Percentiles rank a stretch among this genome's conserved stretches.
Evolutionary conservation across 1,140 invertebrate genomes (phyloP).

Genomic region (Heliothis subflexa): DNA sequence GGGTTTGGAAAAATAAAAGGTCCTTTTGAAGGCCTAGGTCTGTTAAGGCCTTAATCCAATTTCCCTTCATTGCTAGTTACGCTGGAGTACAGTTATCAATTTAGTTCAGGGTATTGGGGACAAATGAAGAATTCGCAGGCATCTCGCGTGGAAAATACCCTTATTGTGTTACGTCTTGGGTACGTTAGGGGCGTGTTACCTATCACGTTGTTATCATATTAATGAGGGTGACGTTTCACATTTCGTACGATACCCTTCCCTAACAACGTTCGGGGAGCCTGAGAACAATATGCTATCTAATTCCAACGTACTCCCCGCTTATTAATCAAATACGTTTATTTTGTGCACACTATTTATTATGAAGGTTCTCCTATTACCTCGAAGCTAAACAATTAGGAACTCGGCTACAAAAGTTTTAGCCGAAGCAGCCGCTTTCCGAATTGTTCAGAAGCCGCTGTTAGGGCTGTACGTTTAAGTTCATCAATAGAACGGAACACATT

Average conservation of each 20-base stretch:
- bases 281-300: conserved; percentile 3
- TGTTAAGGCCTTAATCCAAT: conserved; percentile 34
- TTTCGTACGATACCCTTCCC: conserved; percentile 2
- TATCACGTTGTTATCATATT: conserved; percentile 44
- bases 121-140: conserved; percentile 33
- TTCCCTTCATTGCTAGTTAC: conserved; percentile 37
- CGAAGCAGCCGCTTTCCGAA: no score
- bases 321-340: background rate
- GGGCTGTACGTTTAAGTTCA: background rate
- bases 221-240: conserved; percentile 42
- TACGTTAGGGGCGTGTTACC: conserved; percentile 23
- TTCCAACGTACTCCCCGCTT: background rate
- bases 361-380: background rate
- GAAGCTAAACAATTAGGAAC: background rate
- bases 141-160: conserved; percentile 25
- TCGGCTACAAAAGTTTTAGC: background rate
- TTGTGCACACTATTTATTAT: background rate
- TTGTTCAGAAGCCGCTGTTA: background rate
- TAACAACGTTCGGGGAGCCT: background rate
- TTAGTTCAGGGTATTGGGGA: conserved; percentile 30
- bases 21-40: conserved; percentile 16
- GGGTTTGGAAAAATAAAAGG: conserved; percentile 21
- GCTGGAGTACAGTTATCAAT: conserved; percentile 34
- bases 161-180: conserved; percentile 38
- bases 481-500: conserved; percentile 7